Evolutionary conservation across 2,888 invertebrate genomes (phyloP).

Genomic region (Tipula helvola): DNA sequence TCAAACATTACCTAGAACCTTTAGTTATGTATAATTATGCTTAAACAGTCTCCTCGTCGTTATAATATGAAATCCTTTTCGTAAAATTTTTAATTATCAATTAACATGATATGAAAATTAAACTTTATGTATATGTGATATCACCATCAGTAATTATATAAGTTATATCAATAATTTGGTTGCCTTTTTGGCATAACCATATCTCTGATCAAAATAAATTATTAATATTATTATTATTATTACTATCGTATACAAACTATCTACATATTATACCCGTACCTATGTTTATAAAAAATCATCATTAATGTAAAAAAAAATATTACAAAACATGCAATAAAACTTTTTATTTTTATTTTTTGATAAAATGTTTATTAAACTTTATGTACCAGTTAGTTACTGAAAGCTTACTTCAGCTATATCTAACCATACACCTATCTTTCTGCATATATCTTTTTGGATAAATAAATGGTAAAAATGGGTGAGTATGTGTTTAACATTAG

Average conservation of each 20-base stretch:
- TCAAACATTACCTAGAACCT: neutral
- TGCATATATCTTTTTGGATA: neutral
- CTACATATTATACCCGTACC: neutral
- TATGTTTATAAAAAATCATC: neutral
- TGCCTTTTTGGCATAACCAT: neutral
- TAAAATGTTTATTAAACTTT: neutral
- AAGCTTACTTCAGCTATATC: neutral
- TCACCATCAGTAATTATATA: neutral
- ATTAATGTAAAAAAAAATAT: neutral
- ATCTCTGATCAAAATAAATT: neutral
- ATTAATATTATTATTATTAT: neutral
- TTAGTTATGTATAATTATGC: neutral
- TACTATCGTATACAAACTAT: neutral
- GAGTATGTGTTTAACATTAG: neutral
- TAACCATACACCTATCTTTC: neutral
- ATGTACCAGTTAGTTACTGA: neutral
- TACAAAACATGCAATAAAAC: neutral
- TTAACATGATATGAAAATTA: neutral
- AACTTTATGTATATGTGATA: neutral
- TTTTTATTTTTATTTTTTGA: neutral
- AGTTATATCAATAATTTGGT: constrained; percentile 4
- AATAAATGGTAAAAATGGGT: neutral
- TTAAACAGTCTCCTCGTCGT: neutral
- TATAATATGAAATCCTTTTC: neutral
- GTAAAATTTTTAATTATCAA: neutral